A percentile compares a stretch with the other conserved stretches of the same genome.
Conservation (phyloP, 2,888 invertebrate genomes). For the Odontothrips loti region DNA sequence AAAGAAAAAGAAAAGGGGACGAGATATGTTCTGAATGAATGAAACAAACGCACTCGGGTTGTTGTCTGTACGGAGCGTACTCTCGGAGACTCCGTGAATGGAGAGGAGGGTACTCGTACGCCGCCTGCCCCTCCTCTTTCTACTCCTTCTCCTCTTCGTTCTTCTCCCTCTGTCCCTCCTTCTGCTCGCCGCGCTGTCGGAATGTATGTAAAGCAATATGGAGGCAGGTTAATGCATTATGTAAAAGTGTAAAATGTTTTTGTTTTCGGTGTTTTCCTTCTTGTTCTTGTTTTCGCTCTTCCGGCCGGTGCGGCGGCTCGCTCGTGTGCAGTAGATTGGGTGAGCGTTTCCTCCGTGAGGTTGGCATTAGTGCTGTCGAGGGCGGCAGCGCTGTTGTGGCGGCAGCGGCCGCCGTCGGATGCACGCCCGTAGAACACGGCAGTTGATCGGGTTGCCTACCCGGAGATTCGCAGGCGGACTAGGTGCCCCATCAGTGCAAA, state of each 20-base stretch:
- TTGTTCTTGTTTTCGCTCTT: constrained; percentile 7
- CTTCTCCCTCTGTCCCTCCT: not conserved
- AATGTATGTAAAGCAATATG: constrained; percentile 25
- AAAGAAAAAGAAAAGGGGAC: not conserved
- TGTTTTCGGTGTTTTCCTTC: not conserved
- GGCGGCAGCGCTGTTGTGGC: not conserved
- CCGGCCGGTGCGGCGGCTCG: not conserved
- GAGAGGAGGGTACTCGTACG: not conserved
- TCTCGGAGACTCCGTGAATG: not conserved
- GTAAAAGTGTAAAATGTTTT: constrained; percentile 27
- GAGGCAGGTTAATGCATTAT: constrained; percentile 26
- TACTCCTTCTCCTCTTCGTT: not conserved
- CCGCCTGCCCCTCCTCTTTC: not conserved
- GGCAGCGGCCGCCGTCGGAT: not conserved
- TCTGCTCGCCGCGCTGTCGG: constrained; percentile 9
- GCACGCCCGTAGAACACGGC: not conserved
- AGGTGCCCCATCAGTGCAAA: too few species aligned
- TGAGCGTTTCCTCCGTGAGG: too few species aligned
- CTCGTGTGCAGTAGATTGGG: too few species aligned
- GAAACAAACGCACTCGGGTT: constrained; percentile 12
- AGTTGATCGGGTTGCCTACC: too few species aligned
- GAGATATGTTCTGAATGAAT: constrained; percentile 14
- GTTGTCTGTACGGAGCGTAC: not conserved
- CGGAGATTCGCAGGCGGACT: too few species aligned
- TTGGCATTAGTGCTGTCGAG: not conserved